Base-by-base conservation (phyloP, 2,888 invertebrate species). In the Agrochola litura region DNA sequence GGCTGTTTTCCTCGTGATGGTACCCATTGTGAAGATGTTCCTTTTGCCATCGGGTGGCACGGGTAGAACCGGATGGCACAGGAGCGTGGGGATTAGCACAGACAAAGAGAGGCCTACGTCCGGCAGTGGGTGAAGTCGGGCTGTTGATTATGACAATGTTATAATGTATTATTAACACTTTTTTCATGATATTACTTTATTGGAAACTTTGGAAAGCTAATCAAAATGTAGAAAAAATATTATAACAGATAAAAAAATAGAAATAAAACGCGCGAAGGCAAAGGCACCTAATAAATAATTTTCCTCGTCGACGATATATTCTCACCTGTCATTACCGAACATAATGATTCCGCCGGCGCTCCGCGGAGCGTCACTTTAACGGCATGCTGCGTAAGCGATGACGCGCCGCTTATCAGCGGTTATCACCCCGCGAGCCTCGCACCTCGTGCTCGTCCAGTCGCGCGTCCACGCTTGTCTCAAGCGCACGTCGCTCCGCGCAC, bases 381-480 rank as follows among this genome's bases (percentile, higher is more conserved):
- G 84, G 89, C 86, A 79, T 86, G 88, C 86, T 90, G 91, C 90
- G 89, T 88, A 89, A 89, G 81, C 88, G 92, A 91, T 93, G 93
- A 93, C 94, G 93, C 92, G 92, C 71, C 91, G 93, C 93, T 95
- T 96, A 96, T 96, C 95, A 95, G 94, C 91, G 91, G 94, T 95
- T 96, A 96, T 96, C 95, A 95, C 94, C 93, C 92, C 90, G 92
- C 92, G 93, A 93, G 94, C 93, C 94, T 93, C 93, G 93, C 89
- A 88, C 90, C 85, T 73, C 81, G 87, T 72, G 88, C 87, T 63
- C 79, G 84, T 52, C 76, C 93, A 95, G 95, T 95, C 91, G 92
- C 93, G 94, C 94, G 94, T 89, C 91, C 91, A 92, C 94, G 93
- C 92, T 93, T 91, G 90, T 88, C 83, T 85, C 86, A 92, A 90